Evolutionary conservation across 2,113 vertebrate species (phyloP).

Genomic region (Pontoporia blainvillei): DNA sequence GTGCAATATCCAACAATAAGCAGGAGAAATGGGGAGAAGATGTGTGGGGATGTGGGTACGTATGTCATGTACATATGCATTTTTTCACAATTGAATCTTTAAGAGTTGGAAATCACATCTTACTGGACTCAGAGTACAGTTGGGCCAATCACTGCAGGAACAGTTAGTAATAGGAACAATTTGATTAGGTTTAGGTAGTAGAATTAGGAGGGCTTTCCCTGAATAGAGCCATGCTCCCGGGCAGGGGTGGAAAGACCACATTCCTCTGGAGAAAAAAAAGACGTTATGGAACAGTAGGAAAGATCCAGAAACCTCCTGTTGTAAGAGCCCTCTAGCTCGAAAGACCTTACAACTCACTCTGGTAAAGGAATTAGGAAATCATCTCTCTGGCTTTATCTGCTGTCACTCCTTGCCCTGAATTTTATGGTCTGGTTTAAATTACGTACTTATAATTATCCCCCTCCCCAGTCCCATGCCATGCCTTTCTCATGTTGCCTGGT

Average conservation of each 20-base stretch:
- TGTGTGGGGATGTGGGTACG: neutral
- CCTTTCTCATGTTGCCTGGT: neutral
- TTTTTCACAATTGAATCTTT: neutral
- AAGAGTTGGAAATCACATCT: neutral
- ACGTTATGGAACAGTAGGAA: neutral
- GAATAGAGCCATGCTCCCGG: neutral
- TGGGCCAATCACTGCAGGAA: neutral
- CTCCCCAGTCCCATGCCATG: neutral
- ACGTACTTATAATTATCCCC: neutral
- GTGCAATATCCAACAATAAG: neutral
- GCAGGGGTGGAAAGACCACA: neutral
- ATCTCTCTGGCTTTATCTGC: neutral
- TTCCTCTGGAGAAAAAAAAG: neutral
- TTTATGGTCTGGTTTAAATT: neutral
- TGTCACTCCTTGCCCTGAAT: neutral
- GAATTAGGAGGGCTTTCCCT: neutral
- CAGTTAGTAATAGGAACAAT: neutral
- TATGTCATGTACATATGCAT: neutral
- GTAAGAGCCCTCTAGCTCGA: neutral
- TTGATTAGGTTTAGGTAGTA: neutral
- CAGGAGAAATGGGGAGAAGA: neutral
- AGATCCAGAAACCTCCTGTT: neutral
- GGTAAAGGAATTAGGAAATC: constrained; percentile 5
- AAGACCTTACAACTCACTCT: neutral
- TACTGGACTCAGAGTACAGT: neutral